Evolutionary conservation across 2,888 invertebrate species (phyloP).

Genomic region (Sphecodes monilicornis): DNA sequence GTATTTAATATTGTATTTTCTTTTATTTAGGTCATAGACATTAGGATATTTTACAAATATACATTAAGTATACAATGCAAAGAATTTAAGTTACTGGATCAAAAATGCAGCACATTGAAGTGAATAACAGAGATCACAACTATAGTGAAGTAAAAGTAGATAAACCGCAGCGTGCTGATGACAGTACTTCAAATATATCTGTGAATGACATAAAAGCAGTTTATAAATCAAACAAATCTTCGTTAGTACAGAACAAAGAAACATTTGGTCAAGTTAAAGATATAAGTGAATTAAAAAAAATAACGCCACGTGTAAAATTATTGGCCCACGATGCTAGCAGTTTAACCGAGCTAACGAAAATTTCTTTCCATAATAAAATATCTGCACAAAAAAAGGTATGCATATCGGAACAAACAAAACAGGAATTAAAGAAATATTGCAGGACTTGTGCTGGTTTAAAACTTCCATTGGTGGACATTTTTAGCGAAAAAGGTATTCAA

Average conservation of each 20-base stretch:
- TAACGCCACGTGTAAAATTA: conserved; percentile 79
- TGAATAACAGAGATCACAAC: conserved; percentile 68
- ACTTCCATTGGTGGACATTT: conserved; percentile 82
- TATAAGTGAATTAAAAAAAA: conserved; percentile 81
- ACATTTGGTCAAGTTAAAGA: conserved; percentile 76
- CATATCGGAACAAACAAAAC: conserved; percentile 62
- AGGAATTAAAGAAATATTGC: conserved; percentile 80
- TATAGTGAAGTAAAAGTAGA: conserved; percentile 66
- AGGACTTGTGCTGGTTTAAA: conserved; percentile 82
- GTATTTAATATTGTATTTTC: neutral
- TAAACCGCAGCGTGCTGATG: conserved; percentile 12
- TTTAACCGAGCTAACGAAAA: conserved; percentile 72
- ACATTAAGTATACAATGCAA: conserved; percentile 41
- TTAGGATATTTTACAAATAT: conserved; percentile 19
- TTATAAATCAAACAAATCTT: conserved; percentile 42
- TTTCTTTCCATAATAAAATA: conserved; percentile 59
- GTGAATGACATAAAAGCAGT: conserved; percentile 25
- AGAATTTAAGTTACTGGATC: conserved; percentile 38
- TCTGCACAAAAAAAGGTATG: conserved; percentile 44
- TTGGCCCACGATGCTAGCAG: conserved; percentile 74
- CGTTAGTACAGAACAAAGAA: conserved; percentile 48
- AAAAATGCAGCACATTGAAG: conserved; percentile 64
- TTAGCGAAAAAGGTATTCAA: conserved; percentile 81
- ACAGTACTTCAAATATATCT: conserved; percentile 18
- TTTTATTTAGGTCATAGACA: conserved; percentile 26